Conservation (phyloP, 2,797 vertebrate genomes). For the Synanceia verrucosa region DNA sequence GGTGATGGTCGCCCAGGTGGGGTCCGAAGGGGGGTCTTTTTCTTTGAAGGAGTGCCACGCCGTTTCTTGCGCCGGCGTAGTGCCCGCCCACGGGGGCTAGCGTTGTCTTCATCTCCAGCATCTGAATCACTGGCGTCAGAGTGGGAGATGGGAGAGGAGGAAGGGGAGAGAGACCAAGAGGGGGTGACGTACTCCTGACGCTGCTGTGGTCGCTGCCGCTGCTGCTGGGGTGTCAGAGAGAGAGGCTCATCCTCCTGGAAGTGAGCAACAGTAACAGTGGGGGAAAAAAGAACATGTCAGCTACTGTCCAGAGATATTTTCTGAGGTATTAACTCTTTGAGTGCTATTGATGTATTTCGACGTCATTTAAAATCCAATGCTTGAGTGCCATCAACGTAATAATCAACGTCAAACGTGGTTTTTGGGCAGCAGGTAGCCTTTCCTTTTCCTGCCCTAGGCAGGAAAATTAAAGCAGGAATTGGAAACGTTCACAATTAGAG, state of each 20-base stretch:
- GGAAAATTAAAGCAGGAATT: too few species aligned
- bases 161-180: constrained; percentile 85
- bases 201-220: constrained; percentile 42
- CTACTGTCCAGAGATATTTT: background rate
- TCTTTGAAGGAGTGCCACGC: constrained; percentile 70
- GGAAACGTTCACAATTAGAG: too few species aligned
- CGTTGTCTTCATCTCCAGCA: constrained; percentile 64
- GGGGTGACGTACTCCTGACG: constrained; percentile 83
- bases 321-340: background rate
- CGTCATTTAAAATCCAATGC: too few species aligned
- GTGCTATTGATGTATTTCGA: too few species aligned
- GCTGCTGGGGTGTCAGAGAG: constrained; percentile 53
- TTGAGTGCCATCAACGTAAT: too few species aligned
- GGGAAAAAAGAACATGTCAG: background rate
- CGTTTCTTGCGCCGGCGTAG: constrained; percentile 72
- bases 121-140: constrained; percentile 83
- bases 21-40: constrained; percentile 68
- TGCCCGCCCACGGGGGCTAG: constrained; percentile 55
- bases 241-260: constrained; percentile 74
- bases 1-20: constrained; percentile 45
- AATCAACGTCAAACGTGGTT: too few species aligned
- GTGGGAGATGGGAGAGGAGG: constrained; percentile 83
- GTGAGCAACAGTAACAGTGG: constrained; percentile 10
- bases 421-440: too few species aligned
- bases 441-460: too few species aligned